Percentiles rank a stretch among this genome's conserved stretches.
phyloP scores from a whole-genome alignment of 2,888 invertebrate genomes.

The Malthinus seriepunctatus region DNA sequence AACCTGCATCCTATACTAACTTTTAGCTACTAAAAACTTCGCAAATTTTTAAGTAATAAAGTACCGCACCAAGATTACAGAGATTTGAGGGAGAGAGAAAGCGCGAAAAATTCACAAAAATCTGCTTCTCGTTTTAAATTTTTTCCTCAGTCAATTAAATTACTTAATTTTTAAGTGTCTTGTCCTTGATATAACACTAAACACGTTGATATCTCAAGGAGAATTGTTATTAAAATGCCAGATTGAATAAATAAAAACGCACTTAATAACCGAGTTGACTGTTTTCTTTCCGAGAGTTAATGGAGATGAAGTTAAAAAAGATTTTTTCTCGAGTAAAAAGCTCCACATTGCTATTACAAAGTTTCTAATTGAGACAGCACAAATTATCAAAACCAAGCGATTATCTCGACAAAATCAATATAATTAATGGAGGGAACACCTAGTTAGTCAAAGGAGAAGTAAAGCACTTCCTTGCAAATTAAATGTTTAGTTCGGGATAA shows the following conservation, averaged over 20 bases:
- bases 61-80: slow-evolving; percentile 10
- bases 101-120: neutral
- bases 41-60: slow-evolving; percentile 37
- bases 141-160: slow-evolving; percentile 7
- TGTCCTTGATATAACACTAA: slow-evolving; percentile 13
- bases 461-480: slow-evolving; percentile 37
- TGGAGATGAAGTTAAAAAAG: neutral
- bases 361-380: slow-evolving; percentile 3
- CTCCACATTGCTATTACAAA: neutral
- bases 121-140: neutral
- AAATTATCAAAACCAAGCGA: slow-evolving; percentile 28
- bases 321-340: neutral
- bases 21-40: slow-evolving; percentile 30
- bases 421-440: slow-evolving; percentile 36
- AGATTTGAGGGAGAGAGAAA: neutral
- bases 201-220: slow-evolving; percentile 16
- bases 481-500: slow-evolving; percentile 44
- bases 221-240: slow-evolving; percentile 9
- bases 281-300: slow-evolving; percentile 7
- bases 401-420: slow-evolving; percentile 32
- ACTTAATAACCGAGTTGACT: slow-evolving; percentile 6
- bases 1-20: slow-evolving; percentile 36
- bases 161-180: slow-evolving; percentile 6
- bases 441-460: slow-evolving; percentile 34
- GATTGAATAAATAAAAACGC: slow-evolving; percentile 14